Percentiles rank a stretch among this genome's conserved stretches.
Evolutionary conservation across 2,797 vertebrate genomes (phyloP).

Genomic region (Megalops cyprinoides): DNA sequence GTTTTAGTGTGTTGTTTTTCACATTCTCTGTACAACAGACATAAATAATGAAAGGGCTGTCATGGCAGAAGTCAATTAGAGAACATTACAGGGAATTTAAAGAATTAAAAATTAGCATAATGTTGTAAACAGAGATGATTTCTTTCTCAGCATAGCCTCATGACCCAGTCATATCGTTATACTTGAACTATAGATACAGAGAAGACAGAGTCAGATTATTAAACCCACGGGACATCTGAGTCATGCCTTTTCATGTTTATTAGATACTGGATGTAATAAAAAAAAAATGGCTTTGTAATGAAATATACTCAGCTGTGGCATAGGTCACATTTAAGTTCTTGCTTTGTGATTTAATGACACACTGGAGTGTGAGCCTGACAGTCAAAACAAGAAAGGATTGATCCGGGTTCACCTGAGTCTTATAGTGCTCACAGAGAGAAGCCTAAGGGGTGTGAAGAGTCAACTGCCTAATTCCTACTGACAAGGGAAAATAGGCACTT

Average conservation of each 20-base stretch:
- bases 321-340: neutral
- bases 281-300: neutral
- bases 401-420: no score
- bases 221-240: neutral
- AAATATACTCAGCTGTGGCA: neutral
- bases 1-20: neutral
- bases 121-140: neutral
- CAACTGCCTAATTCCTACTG: neutral
- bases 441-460: neutral
- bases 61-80: conserved; percentile 5
- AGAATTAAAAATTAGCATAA: conserved; percentile 2
- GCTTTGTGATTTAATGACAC: neutral
- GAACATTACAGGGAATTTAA: conserved; percentile 19
- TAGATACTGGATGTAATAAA: neutral
- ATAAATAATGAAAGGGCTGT: neutral
- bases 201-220: neutral
- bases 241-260: neutral
- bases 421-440: neutral
- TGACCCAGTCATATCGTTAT: conserved; percentile 2
- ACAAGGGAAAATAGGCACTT: neutral
- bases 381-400: neutral
- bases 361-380: neutral
- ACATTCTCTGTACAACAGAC: neutral
- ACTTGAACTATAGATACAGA: neutral
- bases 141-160: neutral